phyloP scores from a whole-genome alignment of 2,797 vertebrate genomes.

The Gymnoscopelus braueri region DNA sequence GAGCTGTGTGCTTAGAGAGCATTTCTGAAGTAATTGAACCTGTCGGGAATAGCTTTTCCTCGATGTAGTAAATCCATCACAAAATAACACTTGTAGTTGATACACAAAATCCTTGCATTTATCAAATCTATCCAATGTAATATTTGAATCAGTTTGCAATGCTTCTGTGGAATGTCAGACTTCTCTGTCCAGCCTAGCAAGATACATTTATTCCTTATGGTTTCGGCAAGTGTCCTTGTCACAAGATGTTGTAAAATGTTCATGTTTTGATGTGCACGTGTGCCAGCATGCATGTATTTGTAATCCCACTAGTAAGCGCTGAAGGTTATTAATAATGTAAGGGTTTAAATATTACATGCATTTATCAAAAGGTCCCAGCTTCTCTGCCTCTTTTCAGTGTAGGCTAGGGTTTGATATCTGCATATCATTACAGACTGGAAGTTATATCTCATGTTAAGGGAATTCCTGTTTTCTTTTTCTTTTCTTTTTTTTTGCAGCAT shows the following conservation, averaged over 20 bases:
- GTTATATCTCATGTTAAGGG: not conserved
- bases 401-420: conserved; percentile 30
- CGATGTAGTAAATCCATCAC: conserved; percentile 26
- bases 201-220: conserved; percentile 37
- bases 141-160: conserved; percentile 21
- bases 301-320: conserved; percentile 47
- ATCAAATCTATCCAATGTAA: conserved; percentile 15
- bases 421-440: conserved; percentile 5
- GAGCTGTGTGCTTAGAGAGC: conserved; percentile 67
- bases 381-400: conserved; percentile 28
- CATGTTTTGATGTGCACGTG: conserved; percentile 17
- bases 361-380: conserved; percentile 54
- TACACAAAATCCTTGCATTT: not conserved
- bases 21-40: conserved; percentile 73
- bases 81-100: not conserved
- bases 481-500: not conserved
- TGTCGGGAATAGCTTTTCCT: conserved; percentile 57
- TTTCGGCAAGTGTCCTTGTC: conserved; percentile 42
- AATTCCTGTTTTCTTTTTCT: not conserved
- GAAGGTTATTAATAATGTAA: conserved; percentile 64
- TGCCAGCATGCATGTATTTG: conserved; percentile 33
- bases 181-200: conserved; percentile 36
- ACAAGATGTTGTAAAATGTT: conserved; percentile 31
- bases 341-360: conserved; percentile 60
- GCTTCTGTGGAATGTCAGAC: conserved; percentile 37